Percentiles rank a stretch among this genome's conserved stretches.
Evolutionary conservation across 1,140 invertebrate species (phyloP).

Genomic region (Polypedilum vanderplanki): DNA sequence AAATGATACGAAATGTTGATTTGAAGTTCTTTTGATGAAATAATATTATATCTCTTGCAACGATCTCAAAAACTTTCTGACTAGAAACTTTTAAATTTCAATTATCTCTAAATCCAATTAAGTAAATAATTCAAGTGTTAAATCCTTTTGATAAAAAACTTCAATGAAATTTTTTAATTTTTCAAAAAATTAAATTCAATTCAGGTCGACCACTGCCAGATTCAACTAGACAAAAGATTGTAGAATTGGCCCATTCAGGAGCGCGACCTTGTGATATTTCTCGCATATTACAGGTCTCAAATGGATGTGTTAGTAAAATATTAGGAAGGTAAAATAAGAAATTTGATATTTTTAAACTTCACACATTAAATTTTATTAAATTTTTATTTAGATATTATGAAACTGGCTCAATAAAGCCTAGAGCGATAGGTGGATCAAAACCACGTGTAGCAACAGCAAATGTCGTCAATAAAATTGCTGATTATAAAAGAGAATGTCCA

Average conservation of each 20-base stretch:
- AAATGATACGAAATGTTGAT: too few species aligned
- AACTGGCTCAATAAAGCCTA: conserved; percentile 92
- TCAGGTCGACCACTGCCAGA: conserved; percentile 88
- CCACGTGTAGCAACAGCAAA: conserved; percentile 91
- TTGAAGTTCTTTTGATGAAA: too few species aligned
- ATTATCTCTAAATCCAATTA: too few species aligned
- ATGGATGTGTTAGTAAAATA: conserved; percentile 93
- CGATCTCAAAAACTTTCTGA: too few species aligned
- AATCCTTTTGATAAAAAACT: too few species aligned
- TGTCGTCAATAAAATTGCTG: conserved; percentile 89
- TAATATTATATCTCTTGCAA: too few species aligned
- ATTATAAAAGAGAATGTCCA: conserved; percentile 93
- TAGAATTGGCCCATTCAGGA: conserved; percentile 93
- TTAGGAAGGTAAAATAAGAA: conserved; percentile 71
- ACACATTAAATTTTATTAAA: too few species aligned
- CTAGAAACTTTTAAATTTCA: too few species aligned
- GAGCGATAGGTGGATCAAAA: conserved; percentile 93
- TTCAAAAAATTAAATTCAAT: not conserved
- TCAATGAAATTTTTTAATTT: not conserved
- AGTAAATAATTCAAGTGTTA: too few species aligned
- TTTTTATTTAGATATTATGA: conserved; percentile 80
- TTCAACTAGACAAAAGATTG: conserved; percentile 94
- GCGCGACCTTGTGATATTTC: conserved; percentile 97
- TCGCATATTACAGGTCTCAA: conserved; percentile 91
- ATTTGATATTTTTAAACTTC: not conserved